phyloP scores from a whole-genome alignment of 2,888 invertebrate genomes.

The Nomada fabriciana region DNA sequence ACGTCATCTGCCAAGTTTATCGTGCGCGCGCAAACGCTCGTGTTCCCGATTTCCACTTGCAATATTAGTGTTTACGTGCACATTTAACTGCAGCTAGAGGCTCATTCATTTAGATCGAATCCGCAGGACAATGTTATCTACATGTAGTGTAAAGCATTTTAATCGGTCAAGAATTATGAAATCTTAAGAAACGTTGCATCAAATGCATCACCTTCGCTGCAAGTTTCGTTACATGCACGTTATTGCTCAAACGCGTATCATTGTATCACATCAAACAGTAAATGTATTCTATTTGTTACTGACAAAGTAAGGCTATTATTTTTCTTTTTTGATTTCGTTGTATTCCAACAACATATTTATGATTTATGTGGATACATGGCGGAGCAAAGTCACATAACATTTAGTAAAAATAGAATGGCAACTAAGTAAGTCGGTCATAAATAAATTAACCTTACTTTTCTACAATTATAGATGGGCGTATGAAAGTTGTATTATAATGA shows the following conservation, averaged over 20 bases:
- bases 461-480: background rate
- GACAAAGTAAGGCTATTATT: background rate
- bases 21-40: slow-evolving; percentile 57
- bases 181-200: background rate
- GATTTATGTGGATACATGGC: background rate
- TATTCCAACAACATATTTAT: background rate
- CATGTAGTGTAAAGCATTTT: background rate
- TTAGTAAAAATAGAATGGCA: slow-evolving; percentile 15
- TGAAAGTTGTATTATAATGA: too few relatives aligned
- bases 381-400: background rate
- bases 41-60: slow-evolving; percentile 21
- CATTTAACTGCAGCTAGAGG: slow-evolving; percentile 41
- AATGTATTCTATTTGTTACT: slow-evolving; percentile 6
- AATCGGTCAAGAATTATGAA: slow-evolving; percentile 13
- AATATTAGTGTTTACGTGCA: slow-evolving; percentile 31
- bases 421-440: background rate
- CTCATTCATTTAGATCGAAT: slow-evolving; percentile 64
- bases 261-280: background rate
- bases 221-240: background rate
- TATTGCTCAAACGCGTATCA: background rate
- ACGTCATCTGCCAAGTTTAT: slow-evolving; percentile 71
- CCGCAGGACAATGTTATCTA: slow-evolving; percentile 9
- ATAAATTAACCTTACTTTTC: slow-evolving; percentile 10
- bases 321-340: background rate
- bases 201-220: slow-evolving; percentile 6